phyloP scores from a whole-genome alignment of 1,140 invertebrate genomes.

The Drosophila truncata region DNA sequence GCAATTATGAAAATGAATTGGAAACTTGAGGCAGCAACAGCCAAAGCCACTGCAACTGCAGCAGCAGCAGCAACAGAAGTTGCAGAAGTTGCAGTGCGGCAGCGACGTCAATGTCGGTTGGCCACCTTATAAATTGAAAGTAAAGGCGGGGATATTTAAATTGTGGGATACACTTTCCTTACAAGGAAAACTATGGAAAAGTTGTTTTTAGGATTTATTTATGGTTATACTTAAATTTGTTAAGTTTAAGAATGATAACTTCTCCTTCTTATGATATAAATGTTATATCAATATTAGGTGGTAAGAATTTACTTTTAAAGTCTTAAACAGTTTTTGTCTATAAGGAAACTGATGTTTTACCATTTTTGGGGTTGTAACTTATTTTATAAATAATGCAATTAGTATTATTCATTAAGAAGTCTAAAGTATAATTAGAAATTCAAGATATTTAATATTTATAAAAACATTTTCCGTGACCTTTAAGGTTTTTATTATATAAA shows the following conservation, averaged over 20 bases:
- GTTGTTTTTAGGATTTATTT: not conserved
- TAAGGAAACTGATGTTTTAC: no score
- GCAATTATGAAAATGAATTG: constrained; percentile 84
- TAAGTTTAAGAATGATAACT: not conserved
- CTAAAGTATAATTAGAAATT: not conserved
- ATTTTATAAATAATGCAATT: not conserved
- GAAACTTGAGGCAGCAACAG: constrained; percentile 59
- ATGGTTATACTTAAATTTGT: not conserved
- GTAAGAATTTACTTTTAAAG: no score
- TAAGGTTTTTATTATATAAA: not conserved
- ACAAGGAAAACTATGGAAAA: not conserved
- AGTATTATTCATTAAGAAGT: not conserved
- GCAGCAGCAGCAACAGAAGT: constrained; percentile 8
- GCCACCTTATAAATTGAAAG: constrained; percentile 66
- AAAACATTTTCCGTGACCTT: not conserved
- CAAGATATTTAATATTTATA: no score
- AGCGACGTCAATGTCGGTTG: constrained; percentile 36
- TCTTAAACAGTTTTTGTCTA: no score
- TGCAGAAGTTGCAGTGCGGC: constrained; percentile 26
- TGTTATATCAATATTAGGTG: no score
- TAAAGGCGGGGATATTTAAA: constrained; percentile 39
- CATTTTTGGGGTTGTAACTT: no score
- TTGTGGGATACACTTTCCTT: constrained; percentile 1
- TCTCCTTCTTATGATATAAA: no score
- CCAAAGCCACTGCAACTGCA: constrained; percentile 1